Evolutionary conservation across 64 coral and sea anemone species (phyloP), one percentile per base, ranked within the genome.

Genomic region (Actinia equina): DNA sequence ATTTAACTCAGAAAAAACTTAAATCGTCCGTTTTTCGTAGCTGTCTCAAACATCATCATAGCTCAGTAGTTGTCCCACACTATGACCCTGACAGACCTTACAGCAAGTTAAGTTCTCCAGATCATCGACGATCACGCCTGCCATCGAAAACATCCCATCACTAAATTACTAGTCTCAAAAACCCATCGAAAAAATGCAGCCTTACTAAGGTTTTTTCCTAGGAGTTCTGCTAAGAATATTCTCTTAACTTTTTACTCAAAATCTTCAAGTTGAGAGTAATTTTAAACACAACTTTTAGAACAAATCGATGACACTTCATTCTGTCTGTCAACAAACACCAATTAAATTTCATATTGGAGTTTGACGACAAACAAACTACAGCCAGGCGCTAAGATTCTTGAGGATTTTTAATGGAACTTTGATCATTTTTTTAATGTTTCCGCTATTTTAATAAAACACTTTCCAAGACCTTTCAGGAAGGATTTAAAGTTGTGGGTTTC

Each of bases 351-450:
- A 74, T 74, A 1, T 41, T 74, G n/a, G 22, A 41, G 42, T 37
- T 41, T 74, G 69, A 74, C 69, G 69, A 74, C 69, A 74, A 74
- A 74, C 42, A 74, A 41, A 74, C 20, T 30, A 74, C 69, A 74
- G 69, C 10, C 62, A 23, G 22, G 18, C 17, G 7, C 62, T n/a
- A 20, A 65, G 20, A 23, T 65, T 20, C 22, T 23, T n/a, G n/a
- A 15, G 1, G 65, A 10, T n/a, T 19, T 71, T 5, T 71, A 71
- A 26, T 71, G 26, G 23, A 74, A 15, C 69, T 74, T 30, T n/a
- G 17, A 7, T 0, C 26, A 11, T 30, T 41, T 74, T 71, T 41
- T 16, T 0, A 74, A 74, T 14, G 27, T 27, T 74, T 74, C 26
- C 69, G n/a, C 69, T 13, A 41, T 74, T 27, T 74, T n/a, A 30